Conservation (phyloP, 1,140 invertebrate species). For the Drosophila jambulina region DNA sequence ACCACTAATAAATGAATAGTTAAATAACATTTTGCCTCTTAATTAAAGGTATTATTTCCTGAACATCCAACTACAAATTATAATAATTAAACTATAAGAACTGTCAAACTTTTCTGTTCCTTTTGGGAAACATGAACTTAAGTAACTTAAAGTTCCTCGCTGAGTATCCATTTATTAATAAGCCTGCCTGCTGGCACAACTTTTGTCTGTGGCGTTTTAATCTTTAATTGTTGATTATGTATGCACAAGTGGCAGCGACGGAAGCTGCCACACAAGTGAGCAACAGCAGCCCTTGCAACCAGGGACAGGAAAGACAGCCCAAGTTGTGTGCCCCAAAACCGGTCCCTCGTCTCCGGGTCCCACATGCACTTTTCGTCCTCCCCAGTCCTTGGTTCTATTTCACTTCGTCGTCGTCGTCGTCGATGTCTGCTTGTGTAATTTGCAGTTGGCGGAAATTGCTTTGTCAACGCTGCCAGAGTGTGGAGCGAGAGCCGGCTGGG, state of each 20-base stretch:
- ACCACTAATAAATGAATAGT: too few species aligned
- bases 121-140: background rate
- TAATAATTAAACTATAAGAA: background rate
- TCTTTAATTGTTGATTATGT: conserved; percentile 77
- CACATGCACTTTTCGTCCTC: conserved; percentile 14
- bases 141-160: background rate
- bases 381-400: conserved; percentile 29
- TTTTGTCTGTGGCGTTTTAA: conserved; percentile 62
- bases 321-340: conserved; percentile 8
- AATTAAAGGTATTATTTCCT: background rate
- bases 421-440: conserved; percentile 47
- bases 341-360: background rate
- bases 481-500: conserved; percentile 3
- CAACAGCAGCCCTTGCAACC: conserved; percentile 31
- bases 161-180: conserved; percentile 54
- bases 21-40: background rate
- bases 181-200: conserved; percentile 31
- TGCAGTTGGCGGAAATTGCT: conserved; percentile 76
- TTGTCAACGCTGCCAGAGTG: conserved; percentile 74
- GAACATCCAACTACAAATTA: background rate
- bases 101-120: too few species aligned
- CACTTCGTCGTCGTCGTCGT: conserved; percentile 15
- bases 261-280: conserved; percentile 46
- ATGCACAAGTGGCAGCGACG: conserved; percentile 55
- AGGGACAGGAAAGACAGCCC: conserved; percentile 53